Percentiles rank a stretch among this genome's conserved stretches.
Evolutionary conservation across 2,888 invertebrate species (phyloP).

Genomic region (Ectemnius continuus): DNA sequence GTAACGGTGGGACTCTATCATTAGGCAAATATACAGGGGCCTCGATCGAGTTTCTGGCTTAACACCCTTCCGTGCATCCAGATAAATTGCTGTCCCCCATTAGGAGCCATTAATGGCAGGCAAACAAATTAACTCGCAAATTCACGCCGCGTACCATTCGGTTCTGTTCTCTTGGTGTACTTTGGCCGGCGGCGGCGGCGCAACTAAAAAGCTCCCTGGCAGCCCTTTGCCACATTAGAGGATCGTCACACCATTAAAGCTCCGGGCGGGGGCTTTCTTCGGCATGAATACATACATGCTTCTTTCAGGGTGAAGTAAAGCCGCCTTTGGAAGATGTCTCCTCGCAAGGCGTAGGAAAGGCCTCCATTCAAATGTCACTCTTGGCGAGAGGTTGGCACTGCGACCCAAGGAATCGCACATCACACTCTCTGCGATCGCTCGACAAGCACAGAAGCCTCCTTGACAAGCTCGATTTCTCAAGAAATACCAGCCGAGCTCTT

Average conservation of each 20-base stretch:
- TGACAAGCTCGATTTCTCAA: too few species aligned
- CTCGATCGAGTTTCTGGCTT: neutral
- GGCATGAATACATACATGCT: neutral
- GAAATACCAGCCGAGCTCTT: too few species aligned
- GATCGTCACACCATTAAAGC: too few species aligned
- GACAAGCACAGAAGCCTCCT: too few species aligned
- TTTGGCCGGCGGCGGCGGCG: too few species aligned
- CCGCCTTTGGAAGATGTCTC: neutral
- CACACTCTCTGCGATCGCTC: too few species aligned
- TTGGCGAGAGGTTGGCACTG: neutral
- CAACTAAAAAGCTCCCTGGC: too few species aligned
- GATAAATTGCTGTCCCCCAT: conserved; percentile 6
- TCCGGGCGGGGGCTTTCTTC: too few species aligned
- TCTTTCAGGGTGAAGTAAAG: neutral
- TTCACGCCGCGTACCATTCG: neutral
- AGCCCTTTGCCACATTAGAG: too few species aligned
- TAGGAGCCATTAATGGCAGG: neutral
- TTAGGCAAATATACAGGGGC: neutral
- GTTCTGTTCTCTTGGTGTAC: too few species aligned
- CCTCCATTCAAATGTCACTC: conserved; percentile 1
- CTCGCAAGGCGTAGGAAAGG: neutral
- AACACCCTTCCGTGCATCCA: neutral
- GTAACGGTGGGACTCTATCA: too few species aligned
- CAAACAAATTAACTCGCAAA: conserved; percentile 2
- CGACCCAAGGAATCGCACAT: too few species aligned